These are phyloP conservation scores for Brachionus koreanus DNA, from an alignment of 1,140 invertebrate species.

Conservation along the genomic window DNA sequence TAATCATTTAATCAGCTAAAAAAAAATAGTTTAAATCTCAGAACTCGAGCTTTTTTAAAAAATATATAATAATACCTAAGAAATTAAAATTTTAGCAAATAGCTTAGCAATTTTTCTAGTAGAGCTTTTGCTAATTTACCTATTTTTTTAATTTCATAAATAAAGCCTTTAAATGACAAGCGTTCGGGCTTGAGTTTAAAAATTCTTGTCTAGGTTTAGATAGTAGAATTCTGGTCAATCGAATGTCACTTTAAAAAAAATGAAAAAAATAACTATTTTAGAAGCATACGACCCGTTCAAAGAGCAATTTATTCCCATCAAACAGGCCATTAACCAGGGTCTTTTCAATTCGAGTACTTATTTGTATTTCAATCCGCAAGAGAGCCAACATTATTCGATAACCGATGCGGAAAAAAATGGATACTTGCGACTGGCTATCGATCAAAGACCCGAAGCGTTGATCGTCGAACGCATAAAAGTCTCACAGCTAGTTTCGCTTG, in stretches of 20 bases:
- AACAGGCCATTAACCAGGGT: conserved; percentile 21
- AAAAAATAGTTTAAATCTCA: not conserved
- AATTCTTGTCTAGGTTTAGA: not conserved
- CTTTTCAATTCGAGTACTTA: conserved; percentile 33
- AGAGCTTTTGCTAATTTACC: not conserved
- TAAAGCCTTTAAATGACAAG: not conserved
- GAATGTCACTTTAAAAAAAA: not conserved
- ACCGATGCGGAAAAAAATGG: conserved; percentile 1
- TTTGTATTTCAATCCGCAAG: not conserved
- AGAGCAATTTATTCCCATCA: conserved; percentile 12
- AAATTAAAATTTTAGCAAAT: not conserved
- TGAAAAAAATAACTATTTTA: conserved; percentile 38
- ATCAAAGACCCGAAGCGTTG: conserved; percentile 1
- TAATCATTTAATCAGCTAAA: not conserved
- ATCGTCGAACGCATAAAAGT: conserved; percentile 15
- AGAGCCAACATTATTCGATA: not conserved
- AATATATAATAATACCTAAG: not conserved
- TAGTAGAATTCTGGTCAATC: not conserved
- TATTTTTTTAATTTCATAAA: not conserved
- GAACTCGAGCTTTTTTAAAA: not conserved
- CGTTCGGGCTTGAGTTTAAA: not conserved
- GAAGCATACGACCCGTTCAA: conserved; percentile 9
- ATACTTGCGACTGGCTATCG: conserved; percentile 9
- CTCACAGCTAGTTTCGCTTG: not conserved
- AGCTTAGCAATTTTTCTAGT: not conserved